These are phyloP conservation scores for Oreocharis arfaki DNA, from an alignment of 2,113 vertebrate genomes.

Conservation along the genomic window DNA sequence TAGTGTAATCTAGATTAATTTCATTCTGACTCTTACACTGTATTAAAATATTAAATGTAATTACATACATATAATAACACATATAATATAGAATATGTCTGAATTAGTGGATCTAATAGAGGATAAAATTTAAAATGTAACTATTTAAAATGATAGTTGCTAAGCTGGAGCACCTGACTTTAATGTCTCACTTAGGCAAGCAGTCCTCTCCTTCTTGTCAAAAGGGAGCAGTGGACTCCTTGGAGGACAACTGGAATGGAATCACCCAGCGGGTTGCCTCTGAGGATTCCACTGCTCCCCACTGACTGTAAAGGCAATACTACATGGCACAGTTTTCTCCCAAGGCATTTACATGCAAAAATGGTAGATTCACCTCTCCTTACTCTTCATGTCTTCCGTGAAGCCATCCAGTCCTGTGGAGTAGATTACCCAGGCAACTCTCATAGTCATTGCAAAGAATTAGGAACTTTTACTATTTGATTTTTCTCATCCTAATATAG, in stretches of 20 bases:
- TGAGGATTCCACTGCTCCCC: background rate
- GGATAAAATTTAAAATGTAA: background rate
- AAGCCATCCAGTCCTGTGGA: background rate
- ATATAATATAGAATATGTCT: background rate
- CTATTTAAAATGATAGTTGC: background rate
- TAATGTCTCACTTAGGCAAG: background rate
- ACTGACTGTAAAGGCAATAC: background rate
- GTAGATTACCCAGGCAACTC: background rate
- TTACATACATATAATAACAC: conserved; percentile 20
- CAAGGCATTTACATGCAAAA: background rate
- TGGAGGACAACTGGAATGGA: background rate
- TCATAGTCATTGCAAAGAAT: background rate
- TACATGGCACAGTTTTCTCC: background rate
- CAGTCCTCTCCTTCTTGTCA: background rate
- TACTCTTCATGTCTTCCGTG: background rate
- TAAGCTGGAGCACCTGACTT: background rate
- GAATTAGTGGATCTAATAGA: background rate
- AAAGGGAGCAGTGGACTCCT: background rate
- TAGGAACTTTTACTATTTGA: background rate
- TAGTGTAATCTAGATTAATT: background rate
- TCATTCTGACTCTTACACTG: background rate
- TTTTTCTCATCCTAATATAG: background rate
- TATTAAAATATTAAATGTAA: conserved; percentile 29
- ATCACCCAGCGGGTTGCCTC: background rate
- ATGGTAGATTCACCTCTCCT: background rate